Evolutionary conservation across 2,797 vertebrate genomes (phyloP), one percentile per base, ranked within the genome.

Genomic region (Tauraco hartlaubi): DNA sequence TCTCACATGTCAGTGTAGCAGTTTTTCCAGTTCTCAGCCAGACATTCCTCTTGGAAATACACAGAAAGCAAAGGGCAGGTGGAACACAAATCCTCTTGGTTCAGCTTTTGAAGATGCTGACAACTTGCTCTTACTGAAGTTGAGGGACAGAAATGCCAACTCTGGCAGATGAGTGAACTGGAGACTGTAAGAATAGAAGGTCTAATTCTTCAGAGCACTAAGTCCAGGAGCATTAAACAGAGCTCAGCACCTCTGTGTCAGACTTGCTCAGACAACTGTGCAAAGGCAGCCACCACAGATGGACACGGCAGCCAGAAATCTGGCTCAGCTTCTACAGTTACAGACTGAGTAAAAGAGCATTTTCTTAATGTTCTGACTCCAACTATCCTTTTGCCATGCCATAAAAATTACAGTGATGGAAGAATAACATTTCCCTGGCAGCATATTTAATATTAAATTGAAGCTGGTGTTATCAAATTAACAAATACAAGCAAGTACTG

Each of bases 171-270:
- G 62, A 51, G 33, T n/a, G 63, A 87, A 92, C 3, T 74, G 43
- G 35, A 86, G 51, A 74, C 63, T 52, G 39, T 58, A 84, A 93
- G 86, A 62, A 78, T 28, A 90, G 55, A 43, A 62, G 35, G 17
- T 61, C 35, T 77, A 62, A 78, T 68, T 89, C 58, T 75, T 80
- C 10, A 2, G 31, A 59, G 33, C 51, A 49, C 58, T 52, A 83
- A 84, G 63, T 44, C 58, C 73, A 43, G 77, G 31, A 51, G 58
- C 37, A 72, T 83, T 78, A 84, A 80, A 78, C 11, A 81, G 79
- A 94, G 79, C 68, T 91, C 96, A 92, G 69, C 83, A 94, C 55
- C 62, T 69, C 66, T 35, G 11, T 55, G 41, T 52, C 37, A 86
- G 71, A 37, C 76, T 48, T 79, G 73, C n/a, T 90, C 44, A 59